Conservation (phyloP, 2,888 invertebrate genomes). For the Deroplatys truncata region DNA sequence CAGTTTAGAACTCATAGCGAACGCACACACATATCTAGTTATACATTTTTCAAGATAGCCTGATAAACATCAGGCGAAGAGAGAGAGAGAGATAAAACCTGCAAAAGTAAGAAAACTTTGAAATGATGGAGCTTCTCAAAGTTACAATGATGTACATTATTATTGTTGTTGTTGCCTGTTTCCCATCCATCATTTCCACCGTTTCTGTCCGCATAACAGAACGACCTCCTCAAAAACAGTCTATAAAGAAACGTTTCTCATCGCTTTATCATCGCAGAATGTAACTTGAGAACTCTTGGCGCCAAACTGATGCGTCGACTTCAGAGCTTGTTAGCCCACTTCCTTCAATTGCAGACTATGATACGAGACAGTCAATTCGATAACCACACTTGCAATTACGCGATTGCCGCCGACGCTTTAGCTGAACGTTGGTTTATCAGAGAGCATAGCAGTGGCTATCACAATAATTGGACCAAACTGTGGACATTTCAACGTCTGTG, state of each 20-base stretch:
- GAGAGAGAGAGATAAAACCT: neutral
- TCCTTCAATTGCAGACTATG: neutral
- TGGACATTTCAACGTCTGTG: too few relatives aligned
- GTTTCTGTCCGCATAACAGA: neutral
- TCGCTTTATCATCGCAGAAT: neutral
- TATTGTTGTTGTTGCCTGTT: neutral
- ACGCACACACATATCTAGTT: neutral
- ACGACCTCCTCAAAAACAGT: neutral
- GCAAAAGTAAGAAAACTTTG: neutral
- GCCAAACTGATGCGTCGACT: neutral
- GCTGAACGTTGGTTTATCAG: too few relatives aligned
- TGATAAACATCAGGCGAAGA: neutral
- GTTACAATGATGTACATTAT: neutral
- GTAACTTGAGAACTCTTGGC: neutral
- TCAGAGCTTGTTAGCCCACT: neutral
- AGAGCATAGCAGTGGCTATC: too few relatives aligned
- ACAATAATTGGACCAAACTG: too few relatives aligned
- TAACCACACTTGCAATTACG: too few relatives aligned
- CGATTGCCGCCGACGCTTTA: too few relatives aligned
- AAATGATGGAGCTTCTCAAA: neutral
- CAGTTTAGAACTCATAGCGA: neutral
- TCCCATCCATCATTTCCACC: neutral
- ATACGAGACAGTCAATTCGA: too few relatives aligned
- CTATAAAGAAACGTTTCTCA: too few relatives aligned
- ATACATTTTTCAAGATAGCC: neutral